Evolutionary conservation across 2,113 vertebrate species (phyloP), one percentile per base, ranked within the genome.

Genomic region (Platanista minor): DNA sequence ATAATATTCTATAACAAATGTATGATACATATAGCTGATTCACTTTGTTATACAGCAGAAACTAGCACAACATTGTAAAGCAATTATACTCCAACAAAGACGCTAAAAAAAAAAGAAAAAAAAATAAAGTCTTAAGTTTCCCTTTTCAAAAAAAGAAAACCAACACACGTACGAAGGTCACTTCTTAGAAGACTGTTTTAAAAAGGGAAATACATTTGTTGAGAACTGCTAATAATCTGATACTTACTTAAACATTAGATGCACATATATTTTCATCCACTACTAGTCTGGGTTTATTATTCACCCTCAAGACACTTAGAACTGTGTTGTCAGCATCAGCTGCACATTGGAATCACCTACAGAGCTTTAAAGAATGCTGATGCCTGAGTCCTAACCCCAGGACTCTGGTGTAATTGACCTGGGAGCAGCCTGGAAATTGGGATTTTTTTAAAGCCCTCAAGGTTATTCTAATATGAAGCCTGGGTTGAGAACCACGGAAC

Each of bases 181-280:
- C 69, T 93, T 49, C 36, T 61, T 77, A 72, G 83, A 94, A 86
- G 69, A 49, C 43, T 64, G 21, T 74, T 96, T 96, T 67, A 1
- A 69, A 93, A 96, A 92, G 62, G 29, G 43, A 96, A 97, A 94
- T 86, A 13, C 1, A 23, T 88, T 95, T 82, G 46, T 67, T 97
- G 54, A 94, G n/a, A 90, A 91, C 67, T 87, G n/a, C n/a, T 96
- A 84, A 96, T 94, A 87, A 90, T 72, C 66, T 71, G 43, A 87
- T 61, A 82, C 18, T 39, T 82, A 57, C 6, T 46, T 83, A 49
- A 10, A 46, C n/a, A 78, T 69, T 66, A 91, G 17, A 81, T 33
- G 15, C 27, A 64, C 13, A 61, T 36, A 46, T 49, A 83, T 83
- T 95, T 96, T 95, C 25, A 78, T 8, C 36, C 57, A 72, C 64